Base-by-base conservation (phyloP, 2,888 invertebrate species). In the Euphydryas editha region DNA sequence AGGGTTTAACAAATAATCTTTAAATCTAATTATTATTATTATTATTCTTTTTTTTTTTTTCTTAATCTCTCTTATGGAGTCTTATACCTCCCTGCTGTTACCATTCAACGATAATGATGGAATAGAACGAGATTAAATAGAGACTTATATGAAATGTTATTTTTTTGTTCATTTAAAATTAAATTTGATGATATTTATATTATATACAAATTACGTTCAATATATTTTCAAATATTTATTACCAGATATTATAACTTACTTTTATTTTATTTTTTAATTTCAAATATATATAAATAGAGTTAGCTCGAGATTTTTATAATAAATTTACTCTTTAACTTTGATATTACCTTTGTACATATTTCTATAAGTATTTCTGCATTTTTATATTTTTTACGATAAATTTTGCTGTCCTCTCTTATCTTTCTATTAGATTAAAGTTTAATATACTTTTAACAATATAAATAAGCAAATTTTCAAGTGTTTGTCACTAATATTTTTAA, bases 1-100 rank as follows among this genome's bases (percentile, higher is more conserved):
- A 71, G 69, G 71, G 69, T 71, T 62, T 47, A 36, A 21, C 13
- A 42, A 39, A 62, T 57, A 42, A 49, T 61, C 11, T 56, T 49
- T 47, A 51, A 49, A 39, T 24, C n/a, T n/a, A 4, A 36, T 24
- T 10, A 46, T 18, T 37, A 7, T 44, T 42, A 30, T 17, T 44
- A 18, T 20, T 49, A 15, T 5, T 18, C 1, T 11, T 49, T 20
- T 5, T 7, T 30, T 30, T 30, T 8, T 30, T 5, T 30, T 7
- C 2, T 30, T 8, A 30, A 30, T 7, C 5, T 30, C 30, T 24
- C 6, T 6, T 30, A 30, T 7, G 30, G 8, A 30, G 30, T 8
- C 30, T 30, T 30, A 8, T 4, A 30, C 6, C 30, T 3, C 30
- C 4, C 6, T 30, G 1, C 1, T 2, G 30, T 7, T 30, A 0